These are phyloP conservation scores for Epizoanthus illoricatus DNA, from an alignment of 92 coral and sea anemone species.

Conservation along the genomic window DNA sequence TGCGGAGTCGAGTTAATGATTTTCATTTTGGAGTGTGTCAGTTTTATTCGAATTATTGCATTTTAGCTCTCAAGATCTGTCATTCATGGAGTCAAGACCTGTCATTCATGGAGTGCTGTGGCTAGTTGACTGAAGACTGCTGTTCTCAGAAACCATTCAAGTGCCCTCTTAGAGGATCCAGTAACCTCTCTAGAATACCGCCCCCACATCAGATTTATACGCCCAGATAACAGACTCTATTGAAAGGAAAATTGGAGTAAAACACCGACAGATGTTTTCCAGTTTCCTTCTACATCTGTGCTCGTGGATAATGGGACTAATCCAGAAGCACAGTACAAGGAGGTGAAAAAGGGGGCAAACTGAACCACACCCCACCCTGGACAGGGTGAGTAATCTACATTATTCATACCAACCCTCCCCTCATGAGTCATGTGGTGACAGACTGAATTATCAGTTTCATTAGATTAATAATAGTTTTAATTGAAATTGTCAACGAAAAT, in stretches of 20 bases:
- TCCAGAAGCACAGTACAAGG: neutral
- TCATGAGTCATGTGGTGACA: neutral
- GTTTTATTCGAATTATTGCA: neutral
- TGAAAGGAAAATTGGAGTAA: slow-evolving; percentile 8
- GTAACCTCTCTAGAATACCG: slow-evolving; percentile 12
- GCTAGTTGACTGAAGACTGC: neutral
- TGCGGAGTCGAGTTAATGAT: no score
- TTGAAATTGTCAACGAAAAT: no score
- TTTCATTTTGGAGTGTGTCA: neutral
- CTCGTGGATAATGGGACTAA: neutral
- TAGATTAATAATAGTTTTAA: no score
- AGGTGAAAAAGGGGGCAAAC: neutral
- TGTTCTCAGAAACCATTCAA: slow-evolving; percentile 29
- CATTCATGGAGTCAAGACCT: slow-evolving; percentile 3
- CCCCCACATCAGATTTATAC: slow-evolving; percentile 21
- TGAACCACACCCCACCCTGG: slow-evolving; percentile 20
- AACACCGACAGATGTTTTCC: slow-evolving; percentile 17
- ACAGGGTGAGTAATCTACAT: neutral
- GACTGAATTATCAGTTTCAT: no score
- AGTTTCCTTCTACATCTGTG: slow-evolving; percentile 9
- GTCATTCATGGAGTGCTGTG: slow-evolving; percentile 5
- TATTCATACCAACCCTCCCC: neutral
- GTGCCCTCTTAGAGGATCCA: neutral
- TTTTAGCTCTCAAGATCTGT: neutral
- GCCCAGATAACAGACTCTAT: slow-evolving; percentile 9